Percentiles rank a stretch among this genome's conserved stretches.
Evolutionary conservation across 2,113 vertebrate genomes (phyloP).

Genomic region (Cyanoliseus patagonus): DNA sequence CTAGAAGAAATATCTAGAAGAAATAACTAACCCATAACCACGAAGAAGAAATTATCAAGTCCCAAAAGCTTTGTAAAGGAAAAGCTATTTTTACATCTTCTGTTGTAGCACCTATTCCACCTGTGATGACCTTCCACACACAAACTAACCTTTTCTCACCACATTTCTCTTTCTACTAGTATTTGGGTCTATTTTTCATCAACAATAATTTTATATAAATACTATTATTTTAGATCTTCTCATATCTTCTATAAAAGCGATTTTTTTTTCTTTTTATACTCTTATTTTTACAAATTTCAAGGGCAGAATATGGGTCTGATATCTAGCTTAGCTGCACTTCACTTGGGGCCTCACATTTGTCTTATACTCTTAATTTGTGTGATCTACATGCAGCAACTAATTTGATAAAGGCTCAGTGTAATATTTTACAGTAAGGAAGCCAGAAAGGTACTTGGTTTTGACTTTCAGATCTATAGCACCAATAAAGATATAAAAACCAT

Average conservation of each 20-base stretch:
- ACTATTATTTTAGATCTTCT: not conserved
- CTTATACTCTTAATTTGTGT: not conserved
- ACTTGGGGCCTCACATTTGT: rapidly evolving
- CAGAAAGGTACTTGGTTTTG: not conserved
- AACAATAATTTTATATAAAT: not conserved
- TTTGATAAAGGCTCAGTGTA: not conserved
- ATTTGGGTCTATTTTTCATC: not conserved
- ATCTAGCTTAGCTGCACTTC: not conserved
- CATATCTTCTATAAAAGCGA: not conserved
- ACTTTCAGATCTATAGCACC: not conserved
- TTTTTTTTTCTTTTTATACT: not conserved
- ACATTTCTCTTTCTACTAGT: not conserved
- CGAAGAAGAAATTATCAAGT: not conserved
- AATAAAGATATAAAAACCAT: not conserved
- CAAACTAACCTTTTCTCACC: not conserved
- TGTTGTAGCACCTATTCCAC: not conserved
- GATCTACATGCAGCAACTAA: rapidly evolving
- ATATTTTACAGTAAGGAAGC: not conserved
- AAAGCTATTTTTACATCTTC: not conserved
- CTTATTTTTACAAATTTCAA: not conserved
- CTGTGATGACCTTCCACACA: not conserved
- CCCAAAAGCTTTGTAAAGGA: not conserved
- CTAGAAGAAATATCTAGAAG: not conserved
- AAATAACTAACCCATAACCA: not conserved
- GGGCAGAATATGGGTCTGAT: not conserved